These are phyloP conservation scores for Triplophysa bombifrons DNA, from an alignment of 2,797 vertebrate genomes.

Conservation along the genomic window DNA sequence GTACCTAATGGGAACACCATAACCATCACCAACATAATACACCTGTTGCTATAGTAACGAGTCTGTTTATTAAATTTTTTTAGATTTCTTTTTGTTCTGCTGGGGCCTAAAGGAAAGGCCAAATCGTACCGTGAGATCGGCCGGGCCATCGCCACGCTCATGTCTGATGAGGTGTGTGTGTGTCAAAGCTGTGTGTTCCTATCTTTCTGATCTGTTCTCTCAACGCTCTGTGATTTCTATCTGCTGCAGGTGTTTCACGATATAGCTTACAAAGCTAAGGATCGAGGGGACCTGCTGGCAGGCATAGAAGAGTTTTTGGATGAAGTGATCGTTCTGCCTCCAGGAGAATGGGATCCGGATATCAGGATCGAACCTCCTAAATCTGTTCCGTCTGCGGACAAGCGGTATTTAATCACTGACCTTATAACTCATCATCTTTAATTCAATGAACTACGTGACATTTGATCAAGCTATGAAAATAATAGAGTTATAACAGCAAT, in stretches of 20 bases:
- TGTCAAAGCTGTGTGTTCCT: background rate
- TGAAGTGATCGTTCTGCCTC: slow-evolving; percentile 96
- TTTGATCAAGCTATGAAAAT: background rate
- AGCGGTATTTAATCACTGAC: slow-evolving; percentile 78
- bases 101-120: slow-evolving; percentile 97
- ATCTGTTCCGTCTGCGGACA: slow-evolving; percentile 93
- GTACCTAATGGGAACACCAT: slow-evolving; percentile 64
- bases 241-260: slow-evolving; percentile 91
- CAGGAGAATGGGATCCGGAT: slow-evolving; percentile 96
- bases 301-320: slow-evolving; percentile 98
- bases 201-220: background rate
- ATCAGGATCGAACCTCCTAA: slow-evolving; percentile 99
- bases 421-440: background rate
- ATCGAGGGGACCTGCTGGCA: slow-evolving; percentile 91
- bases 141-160: slow-evolving; percentile 94
- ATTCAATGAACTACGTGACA: background rate
- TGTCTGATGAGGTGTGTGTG: slow-evolving; percentile 92
- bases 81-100: slow-evolving; percentile 94
- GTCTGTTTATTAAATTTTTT: background rate
- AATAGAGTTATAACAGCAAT: background rate
- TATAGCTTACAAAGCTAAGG: slow-evolving; percentile 97
- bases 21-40: background rate
- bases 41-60: background rate
- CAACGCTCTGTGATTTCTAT: background rate
- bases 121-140: slow-evolving; percentile 98